Conservation (phyloP, 2,797 vertebrate genomes). For the Pipistrellus nathusii region DNA sequence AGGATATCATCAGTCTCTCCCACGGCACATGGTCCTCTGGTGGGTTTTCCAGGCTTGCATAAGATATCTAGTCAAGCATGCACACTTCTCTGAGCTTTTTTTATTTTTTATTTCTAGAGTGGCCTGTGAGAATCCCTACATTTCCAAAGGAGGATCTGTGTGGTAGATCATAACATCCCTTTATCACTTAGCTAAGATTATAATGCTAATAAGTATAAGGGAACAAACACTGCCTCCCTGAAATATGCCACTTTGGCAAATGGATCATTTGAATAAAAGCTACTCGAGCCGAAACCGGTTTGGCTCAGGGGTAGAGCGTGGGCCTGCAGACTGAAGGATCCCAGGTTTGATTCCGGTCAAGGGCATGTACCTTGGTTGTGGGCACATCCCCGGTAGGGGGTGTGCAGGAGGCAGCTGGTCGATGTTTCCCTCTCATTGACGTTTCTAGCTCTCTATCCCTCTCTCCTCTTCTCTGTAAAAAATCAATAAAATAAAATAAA, state of each 20-base stretch:
- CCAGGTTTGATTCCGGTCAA: too few relatives aligned
- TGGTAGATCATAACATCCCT: not conserved
- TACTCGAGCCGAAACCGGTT: not conserved
- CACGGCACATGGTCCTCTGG: not conserved
- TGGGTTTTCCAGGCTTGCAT: not conserved
- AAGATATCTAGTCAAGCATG: not conserved
- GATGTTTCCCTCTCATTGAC: too few relatives aligned
- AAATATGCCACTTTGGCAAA: not conserved
- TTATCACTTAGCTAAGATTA: not conserved
- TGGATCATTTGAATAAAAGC: not conserved
- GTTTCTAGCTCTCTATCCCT: too few relatives aligned
- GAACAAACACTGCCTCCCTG: not conserved
- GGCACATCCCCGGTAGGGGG: too few relatives aligned
- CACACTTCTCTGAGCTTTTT: not conserved
- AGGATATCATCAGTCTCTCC: not conserved
- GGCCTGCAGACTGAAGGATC: too few relatives aligned
- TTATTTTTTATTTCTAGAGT: not conserved
- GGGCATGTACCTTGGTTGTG: too few relatives aligned
- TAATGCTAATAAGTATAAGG: not conserved
- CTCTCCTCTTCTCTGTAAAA: too few relatives aligned
- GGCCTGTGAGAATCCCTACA: not conserved
- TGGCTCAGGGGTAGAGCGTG: too few relatives aligned
- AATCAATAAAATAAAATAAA: too few relatives aligned
- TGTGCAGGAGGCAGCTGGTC: too few relatives aligned
- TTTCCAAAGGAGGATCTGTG: not conserved